Evolutionary conservation across 2,797 vertebrate genomes (phyloP), one percentile per base, ranked within the genome.

Genomic region (Carapus acus): DNA sequence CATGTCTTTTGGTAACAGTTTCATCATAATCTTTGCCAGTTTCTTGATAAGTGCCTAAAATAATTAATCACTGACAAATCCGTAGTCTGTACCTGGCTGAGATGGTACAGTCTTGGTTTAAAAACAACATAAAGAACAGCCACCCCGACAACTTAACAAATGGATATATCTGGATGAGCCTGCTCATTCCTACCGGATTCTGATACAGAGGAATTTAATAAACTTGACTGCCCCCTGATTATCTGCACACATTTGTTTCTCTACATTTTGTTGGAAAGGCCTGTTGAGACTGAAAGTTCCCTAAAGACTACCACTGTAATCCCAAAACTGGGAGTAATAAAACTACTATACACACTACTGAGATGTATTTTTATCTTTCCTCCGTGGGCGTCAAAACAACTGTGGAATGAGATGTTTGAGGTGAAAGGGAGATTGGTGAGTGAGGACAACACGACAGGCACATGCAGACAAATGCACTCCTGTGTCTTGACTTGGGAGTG

Each of bases 221-320:
- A 58, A 63, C 33, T 52, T 37, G 23, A 19, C 43, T n/a, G 34
- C 60, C 58, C 45, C 9, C 58, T 63, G 20, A 41, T 62, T 56
- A 65, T 53, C 16, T 65, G 64, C 53, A 40, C 49, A 66, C 15
- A 31, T 75, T 58, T 67, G 44, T 74, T 67, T 69, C 34, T 70
- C 65, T 46, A 65, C 69, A 68, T 74, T 67, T 52, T 77, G 61
- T 80, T 72, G 72, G 67, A 73, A 65, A 73, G 60, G 67, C 74
- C 66, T 67, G 77, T 78, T 69, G 49, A 69, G 71, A 77, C 62
- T 62, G 64, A 82, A 70, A 60, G 66, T 72, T 79, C 78, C 72
- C 67, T 68, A 73, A 83, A 81, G 76, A 86, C 84, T 86, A 88
- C 85, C 84, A 88, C 82, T 87, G 86, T 87, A 85, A 87, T 84